Evolutionary conservation across 2,888 invertebrate species (phyloP).

Genomic region (Cacoxenus indagator): DNA sequence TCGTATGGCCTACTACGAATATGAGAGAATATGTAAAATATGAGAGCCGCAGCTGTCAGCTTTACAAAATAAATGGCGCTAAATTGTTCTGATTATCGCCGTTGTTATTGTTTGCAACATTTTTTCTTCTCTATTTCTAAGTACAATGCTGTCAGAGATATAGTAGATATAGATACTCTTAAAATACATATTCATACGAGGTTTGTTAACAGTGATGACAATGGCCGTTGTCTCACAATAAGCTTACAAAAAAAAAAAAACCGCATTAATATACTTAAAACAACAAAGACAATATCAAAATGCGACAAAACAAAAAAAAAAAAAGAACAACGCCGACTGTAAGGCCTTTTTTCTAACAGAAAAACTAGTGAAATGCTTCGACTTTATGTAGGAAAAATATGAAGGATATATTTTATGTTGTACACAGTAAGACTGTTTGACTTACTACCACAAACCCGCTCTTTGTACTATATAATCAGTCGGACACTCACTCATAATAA

Average conservation of each 20-base stretch:
- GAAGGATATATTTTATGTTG: too few species aligned
- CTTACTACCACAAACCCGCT: too few species aligned
- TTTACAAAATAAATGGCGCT: slow-evolving; percentile 14
- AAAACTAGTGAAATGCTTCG: background rate
- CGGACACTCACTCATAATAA: background rate
- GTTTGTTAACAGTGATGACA: slow-evolving; percentile 28
- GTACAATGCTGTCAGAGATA: background rate
- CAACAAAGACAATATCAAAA: background rate
- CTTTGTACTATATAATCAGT: too few species aligned
- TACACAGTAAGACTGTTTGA: too few species aligned
- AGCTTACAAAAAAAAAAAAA: slow-evolving; percentile 32
- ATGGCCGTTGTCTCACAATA: slow-evolving; percentile 38
- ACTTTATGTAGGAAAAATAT: too few species aligned
- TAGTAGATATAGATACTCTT: background rate
- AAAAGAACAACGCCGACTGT: background rate
- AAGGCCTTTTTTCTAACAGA: background rate
- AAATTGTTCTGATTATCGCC: background rate
- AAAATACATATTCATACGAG: slow-evolving; percentile 15
- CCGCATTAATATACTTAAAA: background rate
- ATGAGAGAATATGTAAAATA: background rate
- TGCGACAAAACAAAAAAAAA: background rate
- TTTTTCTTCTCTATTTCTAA: background rate
- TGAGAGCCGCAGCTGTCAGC: background rate
- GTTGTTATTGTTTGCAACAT: background rate
- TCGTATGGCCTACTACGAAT: too few species aligned